phyloP scores from a whole-genome alignment of 2,797 vertebrate species.

The Holocentrus rufus region DNA sequence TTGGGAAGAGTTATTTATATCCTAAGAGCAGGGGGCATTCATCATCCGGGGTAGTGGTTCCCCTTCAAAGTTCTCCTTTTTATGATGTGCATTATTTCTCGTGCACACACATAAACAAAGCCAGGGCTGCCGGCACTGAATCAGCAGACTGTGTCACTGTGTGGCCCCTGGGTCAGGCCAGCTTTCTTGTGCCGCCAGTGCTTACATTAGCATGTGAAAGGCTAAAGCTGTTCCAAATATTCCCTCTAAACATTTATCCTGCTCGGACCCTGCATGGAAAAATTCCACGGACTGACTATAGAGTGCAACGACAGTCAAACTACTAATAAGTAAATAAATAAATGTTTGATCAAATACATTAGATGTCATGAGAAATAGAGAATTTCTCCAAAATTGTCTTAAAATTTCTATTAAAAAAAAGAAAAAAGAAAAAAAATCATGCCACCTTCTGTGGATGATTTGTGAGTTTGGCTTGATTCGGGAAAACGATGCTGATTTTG shows the following conservation, averaged over 20 bases:
- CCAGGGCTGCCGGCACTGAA: conserved; percentile 81
- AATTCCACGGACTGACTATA: conserved; percentile 61
- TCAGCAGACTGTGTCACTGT: conserved; percentile 87
- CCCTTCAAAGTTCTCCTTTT: conserved; percentile 82
- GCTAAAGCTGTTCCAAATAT: conserved; percentile 83
- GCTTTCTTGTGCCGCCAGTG: conserved; percentile 85
- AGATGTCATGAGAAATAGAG: neutral
- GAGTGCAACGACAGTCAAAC: conserved; percentile 24
- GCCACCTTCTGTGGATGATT: neutral
- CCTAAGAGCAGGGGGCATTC: conserved; percentile 74
- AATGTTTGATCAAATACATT: neutral
- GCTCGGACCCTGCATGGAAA: conserved; percentile 59
- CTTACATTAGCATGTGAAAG: conserved; percentile 85
- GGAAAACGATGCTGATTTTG: neutral
- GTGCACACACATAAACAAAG: conserved; percentile 87
- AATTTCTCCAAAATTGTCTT: neutral
- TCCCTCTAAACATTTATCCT: conserved; percentile 80
- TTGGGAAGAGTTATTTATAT: conserved; percentile 82
- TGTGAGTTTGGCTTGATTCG: no score
- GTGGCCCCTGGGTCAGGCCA: conserved; percentile 83
- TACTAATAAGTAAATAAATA: conserved; percentile 21
- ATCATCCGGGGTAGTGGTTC: conserved; percentile 81
- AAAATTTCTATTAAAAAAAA: no score
- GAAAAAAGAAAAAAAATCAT: neutral
- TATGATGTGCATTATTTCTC: conserved; percentile 90